Evolutionary conservation across 2,888 invertebrate genomes (phyloP).

Genomic region (Lycia hirtaria): DNA sequence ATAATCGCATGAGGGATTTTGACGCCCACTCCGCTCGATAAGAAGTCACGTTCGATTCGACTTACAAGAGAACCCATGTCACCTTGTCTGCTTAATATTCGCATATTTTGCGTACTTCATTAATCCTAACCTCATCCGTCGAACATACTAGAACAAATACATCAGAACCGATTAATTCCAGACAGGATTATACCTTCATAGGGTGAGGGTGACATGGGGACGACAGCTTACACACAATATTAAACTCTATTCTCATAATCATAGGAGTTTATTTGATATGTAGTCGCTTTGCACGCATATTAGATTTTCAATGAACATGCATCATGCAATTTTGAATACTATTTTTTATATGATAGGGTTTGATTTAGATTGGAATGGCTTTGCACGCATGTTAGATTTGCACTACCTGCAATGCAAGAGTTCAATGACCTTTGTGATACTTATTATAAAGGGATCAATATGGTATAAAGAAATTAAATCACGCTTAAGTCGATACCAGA

Average conservation of each 20-base stretch:
- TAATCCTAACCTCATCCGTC: conserved; percentile 8
- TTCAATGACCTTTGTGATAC: conserved; percentile 47
- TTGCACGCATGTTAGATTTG: conserved; percentile 49
- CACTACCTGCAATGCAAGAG: conserved; percentile 48
- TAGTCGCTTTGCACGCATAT: conserved; percentile 38
- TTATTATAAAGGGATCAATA: conserved; percentile 19
- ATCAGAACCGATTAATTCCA: conserved; percentile 73
- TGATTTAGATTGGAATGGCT: conserved; percentile 9
- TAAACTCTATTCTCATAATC: conserved; percentile 7
- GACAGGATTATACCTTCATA: conserved; percentile 67
- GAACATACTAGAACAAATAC: conserved; percentile 48
- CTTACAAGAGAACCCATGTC: not conserved
- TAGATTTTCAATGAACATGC: conserved; percentile 45
- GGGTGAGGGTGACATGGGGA: conserved; percentile 65
- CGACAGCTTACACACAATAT: conserved; percentile 27
- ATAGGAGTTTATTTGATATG: conserved; percentile 27
- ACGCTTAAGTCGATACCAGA: too few relatives aligned
- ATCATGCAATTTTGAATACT: conserved; percentile 36
- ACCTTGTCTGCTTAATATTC: not conserved
- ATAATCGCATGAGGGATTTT: too few relatives aligned
- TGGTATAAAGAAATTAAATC: too few relatives aligned
- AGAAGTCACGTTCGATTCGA: too few relatives aligned
- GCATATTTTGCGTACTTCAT: conserved; percentile 11
- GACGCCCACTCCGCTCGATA: too few relatives aligned
- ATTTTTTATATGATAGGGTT: not conserved